A percentile compares a stretch with the other conserved stretches of the same genome.
Evolutionary conservation across 2,113 vertebrate species (phyloP).

Genomic region (Nothoprocta perdicaria): DNA sequence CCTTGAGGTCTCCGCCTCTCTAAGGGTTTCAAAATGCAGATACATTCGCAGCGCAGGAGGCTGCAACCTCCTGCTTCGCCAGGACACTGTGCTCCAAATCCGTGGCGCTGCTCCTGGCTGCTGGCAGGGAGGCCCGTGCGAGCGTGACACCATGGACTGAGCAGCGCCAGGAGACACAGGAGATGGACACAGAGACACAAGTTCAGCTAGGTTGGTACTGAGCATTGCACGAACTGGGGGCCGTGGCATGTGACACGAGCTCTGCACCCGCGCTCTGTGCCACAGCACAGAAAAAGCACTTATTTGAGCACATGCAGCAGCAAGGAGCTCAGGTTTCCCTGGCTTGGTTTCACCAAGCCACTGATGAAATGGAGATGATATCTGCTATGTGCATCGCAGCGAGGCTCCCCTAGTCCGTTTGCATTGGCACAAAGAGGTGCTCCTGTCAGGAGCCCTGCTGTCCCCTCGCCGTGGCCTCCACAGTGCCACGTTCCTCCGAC

Average conservation of each 20-base stretch:
- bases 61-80: not conserved
- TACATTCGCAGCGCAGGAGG: rapidly evolving
- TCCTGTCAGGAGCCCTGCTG: no score
- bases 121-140: not conserved
- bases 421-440: not conserved
- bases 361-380: not conserved
- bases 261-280: not conserved
- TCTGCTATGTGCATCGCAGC: not conserved
- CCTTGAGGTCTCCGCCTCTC: not conserved
- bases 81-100: not conserved
- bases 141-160: slow-evolving; percentile 9
- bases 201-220: not conserved
- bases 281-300: not conserved
- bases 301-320: not conserved
- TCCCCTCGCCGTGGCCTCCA: not conserved
- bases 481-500: not conserved
- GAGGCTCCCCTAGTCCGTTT: not conserved
- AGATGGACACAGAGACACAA: not conserved
- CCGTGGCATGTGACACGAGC: rapidly evolving
- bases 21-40: not conserved
- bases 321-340: not conserved
- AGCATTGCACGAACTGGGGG: not conserved
- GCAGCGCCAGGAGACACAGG: not conserved
- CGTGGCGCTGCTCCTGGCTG: not conserved
- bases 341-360: slow-evolving; percentile 53